phyloP scores from a whole-genome alignment of 2,797 vertebrate genomes.

The Pseudochromis fuscus region DNA sequence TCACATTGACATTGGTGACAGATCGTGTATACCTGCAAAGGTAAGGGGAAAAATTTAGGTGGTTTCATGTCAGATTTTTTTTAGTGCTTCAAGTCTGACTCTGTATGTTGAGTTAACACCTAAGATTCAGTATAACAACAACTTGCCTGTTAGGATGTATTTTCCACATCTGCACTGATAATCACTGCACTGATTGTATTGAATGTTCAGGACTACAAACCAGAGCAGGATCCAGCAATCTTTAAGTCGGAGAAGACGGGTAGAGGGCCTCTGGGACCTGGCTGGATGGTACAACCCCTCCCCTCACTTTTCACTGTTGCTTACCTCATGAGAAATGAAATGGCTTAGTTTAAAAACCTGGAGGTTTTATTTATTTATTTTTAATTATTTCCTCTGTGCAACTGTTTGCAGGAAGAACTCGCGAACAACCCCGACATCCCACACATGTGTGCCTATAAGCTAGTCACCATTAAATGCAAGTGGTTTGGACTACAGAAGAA shows the following conservation, averaged over 20 bases:
- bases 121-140: background rate
- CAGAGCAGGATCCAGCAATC: slow-evolving; percentile 92
- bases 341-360: background rate
- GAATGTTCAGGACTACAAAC: slow-evolving; percentile 91
- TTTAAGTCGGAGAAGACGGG: slow-evolving; percentile 93
- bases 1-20: slow-evolving; percentile 94
- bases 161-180: background rate
- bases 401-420: slow-evolving; percentile 88
- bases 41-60: slow-evolving; percentile 81
- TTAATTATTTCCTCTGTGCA: slow-evolving; percentile 3
- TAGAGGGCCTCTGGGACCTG: slow-evolving; percentile 90
- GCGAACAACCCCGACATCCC: slow-evolving; percentile 88
- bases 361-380: background rate
- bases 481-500: slow-evolving; percentile 89
- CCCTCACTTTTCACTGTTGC: background rate
- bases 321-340: background rate
- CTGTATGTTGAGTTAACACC: background rate
- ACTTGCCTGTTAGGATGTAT: background rate
- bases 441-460: slow-evolving; percentile 98
- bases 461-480: slow-evolving; percentile 94
- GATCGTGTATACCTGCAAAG: slow-evolving; percentile 85
- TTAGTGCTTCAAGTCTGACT: background rate
- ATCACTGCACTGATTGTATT: background rate
- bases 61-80: background rate
- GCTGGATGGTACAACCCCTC: slow-evolving; percentile 89